Evolutionary conservation across 2,113 vertebrate genomes (phyloP).

Genomic region (Semicossyphus pulcher): DNA sequence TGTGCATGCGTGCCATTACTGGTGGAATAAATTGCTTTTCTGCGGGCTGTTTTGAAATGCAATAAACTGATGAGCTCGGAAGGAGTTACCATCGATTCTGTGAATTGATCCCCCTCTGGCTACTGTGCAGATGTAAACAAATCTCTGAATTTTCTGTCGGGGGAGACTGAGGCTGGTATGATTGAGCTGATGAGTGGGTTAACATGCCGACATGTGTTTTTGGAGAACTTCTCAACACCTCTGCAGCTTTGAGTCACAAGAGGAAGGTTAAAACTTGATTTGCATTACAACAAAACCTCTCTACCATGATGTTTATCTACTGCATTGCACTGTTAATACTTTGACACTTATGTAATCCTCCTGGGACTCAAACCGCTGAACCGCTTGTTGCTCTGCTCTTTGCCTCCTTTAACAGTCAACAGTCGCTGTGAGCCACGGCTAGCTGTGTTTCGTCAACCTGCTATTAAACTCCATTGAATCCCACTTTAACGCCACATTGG

Average conservation of each 20-base stretch:
- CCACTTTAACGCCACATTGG: constrained; percentile 52
- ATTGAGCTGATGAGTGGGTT: constrained; percentile 45
- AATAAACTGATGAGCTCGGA: constrained; percentile 68
- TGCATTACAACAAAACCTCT: constrained; percentile 1
- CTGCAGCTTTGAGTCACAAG: neutral
- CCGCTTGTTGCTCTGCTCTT: constrained; percentile 17
- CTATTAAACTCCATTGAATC: constrained; percentile 53
- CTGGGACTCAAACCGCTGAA: neutral
- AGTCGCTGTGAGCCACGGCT: neutral
- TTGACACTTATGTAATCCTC: neutral
- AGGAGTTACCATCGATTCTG: constrained; percentile 60
- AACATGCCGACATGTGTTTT: constrained; percentile 8
- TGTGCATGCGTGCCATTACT: constrained; percentile 54
- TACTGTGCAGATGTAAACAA: constrained; percentile 60
- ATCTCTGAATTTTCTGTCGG: constrained; percentile 28
- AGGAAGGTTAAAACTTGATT: constrained; percentile 16
- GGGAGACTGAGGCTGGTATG: constrained; percentile 24
- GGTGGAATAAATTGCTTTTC: constrained; percentile 55
- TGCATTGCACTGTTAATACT: constrained; percentile 1
- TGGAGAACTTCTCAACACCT: neutral
- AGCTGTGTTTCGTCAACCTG: constrained; percentile 24
- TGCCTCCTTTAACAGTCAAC: constrained; percentile 23
- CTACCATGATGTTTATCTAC: neutral
- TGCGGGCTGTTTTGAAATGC: constrained; percentile 56
- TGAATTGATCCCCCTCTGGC: constrained; percentile 64